phyloP scores from a whole-genome alignment of 2,113 vertebrate species.

The Tonatia bakeri region DNA sequence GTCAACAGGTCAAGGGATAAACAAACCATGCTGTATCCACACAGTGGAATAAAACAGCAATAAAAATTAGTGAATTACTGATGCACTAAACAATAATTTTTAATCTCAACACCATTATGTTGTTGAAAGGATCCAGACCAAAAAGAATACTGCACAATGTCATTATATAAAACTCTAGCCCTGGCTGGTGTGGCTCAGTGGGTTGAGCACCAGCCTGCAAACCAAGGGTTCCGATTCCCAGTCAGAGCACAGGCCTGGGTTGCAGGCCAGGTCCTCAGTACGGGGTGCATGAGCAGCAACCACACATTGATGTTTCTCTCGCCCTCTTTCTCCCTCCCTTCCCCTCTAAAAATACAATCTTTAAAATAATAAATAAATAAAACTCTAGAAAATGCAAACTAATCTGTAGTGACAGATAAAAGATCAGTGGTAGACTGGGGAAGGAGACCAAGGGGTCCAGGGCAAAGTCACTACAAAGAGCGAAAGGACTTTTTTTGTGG shows the following conservation, averaged over 20 bases:
- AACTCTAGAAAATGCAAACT: background rate
- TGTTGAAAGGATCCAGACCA: background rate
- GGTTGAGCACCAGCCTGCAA: too few relatives aligned
- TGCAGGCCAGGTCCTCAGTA: too few relatives aligned
- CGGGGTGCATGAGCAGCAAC: too few relatives aligned
- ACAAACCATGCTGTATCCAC: too few relatives aligned
- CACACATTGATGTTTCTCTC: too few relatives aligned
- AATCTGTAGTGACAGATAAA: background rate
- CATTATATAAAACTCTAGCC: background rate
- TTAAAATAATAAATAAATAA: background rate
- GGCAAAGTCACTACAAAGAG: too few relatives aligned
- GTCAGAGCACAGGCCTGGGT: too few relatives aligned
- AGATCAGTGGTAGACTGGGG: background rate
- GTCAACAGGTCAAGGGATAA: background rate
- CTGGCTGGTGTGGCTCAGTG: too few relatives aligned
- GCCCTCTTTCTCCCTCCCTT: too few relatives aligned
- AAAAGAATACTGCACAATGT: background rate
- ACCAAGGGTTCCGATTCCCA: too few relatives aligned
- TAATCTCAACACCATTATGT: background rate
- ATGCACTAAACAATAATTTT: background rate
- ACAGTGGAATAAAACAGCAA: background rate
- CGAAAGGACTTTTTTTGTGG: background rate
- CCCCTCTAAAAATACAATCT: too few relatives aligned
- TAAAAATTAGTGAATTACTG: background rate
- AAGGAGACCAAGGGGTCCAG: background rate